Evolutionary conservation across 2,113 vertebrate species (phyloP), one percentile per base, ranked within the genome.

Genomic region (Gadus chalcogrammus): DNA sequence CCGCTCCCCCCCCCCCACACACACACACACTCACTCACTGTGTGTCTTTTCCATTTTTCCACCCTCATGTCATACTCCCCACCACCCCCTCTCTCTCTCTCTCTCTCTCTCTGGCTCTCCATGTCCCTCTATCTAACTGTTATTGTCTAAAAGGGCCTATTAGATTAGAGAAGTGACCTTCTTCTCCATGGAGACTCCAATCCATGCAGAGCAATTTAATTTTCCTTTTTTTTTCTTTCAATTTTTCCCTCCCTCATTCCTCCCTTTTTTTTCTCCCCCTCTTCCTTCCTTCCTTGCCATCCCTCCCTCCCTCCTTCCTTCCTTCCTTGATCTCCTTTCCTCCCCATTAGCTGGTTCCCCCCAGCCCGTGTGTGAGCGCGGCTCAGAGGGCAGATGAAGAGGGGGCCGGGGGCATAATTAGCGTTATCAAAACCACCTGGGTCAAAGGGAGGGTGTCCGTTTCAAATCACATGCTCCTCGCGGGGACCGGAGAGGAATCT

Each of bases 111-210:
- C 42, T 31, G 48, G 15, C 64, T 67, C 64, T 27, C 65, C 35
- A 9, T 24, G 20, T 62, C 53, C 15, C 42, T 61, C 74, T 81
- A 76, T 74, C 81, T 62, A 79, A 70, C 82, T 42, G 77, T 84
- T 80, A 74, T 72, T 65, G 61, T 79, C 84, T 48, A 13, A 48
- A 48, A 48, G 79, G 73, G 68, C 79, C 87, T 58, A 87, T 83
- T 85, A 81, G 83, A 89, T 88, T 83, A 81, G 81, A 78, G 77
- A 74, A 83, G 86, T 90, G 88, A 91, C 90, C 88, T 91, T 90
- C 87, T 88, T 82, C 75, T 63, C 62, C 15, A 75, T 4, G 68
- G 73, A 65, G 82, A 81, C 81, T 75, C 58, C 60, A 76, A 81
- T 77, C 75, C 85, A 68, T 80, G 87, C 85, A 89, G 89, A 87